Evolutionary conservation across 2,888 invertebrate species (phyloP), one percentile per base, ranked within the genome.

Genomic region (Drosophila mimetica): DNA sequence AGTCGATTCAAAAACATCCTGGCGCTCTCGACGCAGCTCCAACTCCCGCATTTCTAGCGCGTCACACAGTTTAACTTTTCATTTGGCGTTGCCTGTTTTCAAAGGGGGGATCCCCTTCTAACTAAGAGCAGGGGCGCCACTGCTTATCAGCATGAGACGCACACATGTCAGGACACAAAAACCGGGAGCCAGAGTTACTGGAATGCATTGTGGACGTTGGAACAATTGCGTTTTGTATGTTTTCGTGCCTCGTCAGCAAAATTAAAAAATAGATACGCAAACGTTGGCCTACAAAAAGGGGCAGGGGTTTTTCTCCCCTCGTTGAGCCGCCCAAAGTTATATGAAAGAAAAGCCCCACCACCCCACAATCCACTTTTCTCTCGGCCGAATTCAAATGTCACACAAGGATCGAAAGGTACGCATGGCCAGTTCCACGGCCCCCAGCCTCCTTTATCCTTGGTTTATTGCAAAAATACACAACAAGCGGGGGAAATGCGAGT

Each of bases 1-100:
- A 28, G 14, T 42, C 59, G 52, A 71, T 51, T 14, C 47, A 30
- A 30, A 22, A 71, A 59, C 46, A 53, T 52, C 32, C 61, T 64
- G 60, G 51, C 58, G 6, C 6, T 6, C 42, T 0, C 14, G 44
- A 25, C 14, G 44, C 20, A 22, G 46, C 50, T 44, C 48, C 46
- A 42, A 32, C 41, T 30, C 11, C 63, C 66, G 65, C 63, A 67
- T 75, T 75, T 61, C 37, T 41, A 61, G 55, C 67, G 81, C 86
- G 86, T 84, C 83, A 86, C 84, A 84, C 83, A 84, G 86, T 84
- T 83, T 86, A 86, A 84, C 82, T 86, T 84, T 84, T 86, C 85
- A 84, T 84, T 83, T 83, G 74, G 74, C 72, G 74, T 58, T 65
- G 54, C 16, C 36, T 37, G 30, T 13, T 3, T 13, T 13, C 11